phyloP scores from a whole-genome alignment of 2,797 vertebrate species.

The Sebastes umbrosus region DNA sequence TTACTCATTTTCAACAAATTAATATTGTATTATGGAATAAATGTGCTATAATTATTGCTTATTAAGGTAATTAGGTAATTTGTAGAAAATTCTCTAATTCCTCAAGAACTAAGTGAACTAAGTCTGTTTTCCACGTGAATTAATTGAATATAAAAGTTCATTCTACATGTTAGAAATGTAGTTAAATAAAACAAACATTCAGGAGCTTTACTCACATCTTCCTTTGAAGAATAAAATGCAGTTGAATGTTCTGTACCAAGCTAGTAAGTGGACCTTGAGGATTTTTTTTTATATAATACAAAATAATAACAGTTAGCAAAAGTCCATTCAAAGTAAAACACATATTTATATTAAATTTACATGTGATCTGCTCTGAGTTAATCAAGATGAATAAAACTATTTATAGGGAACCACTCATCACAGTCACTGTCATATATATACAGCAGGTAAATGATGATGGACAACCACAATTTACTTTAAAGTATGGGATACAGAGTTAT shows the following conservation, averaged over 20 bases:
- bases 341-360: background rate
- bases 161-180: background rate
- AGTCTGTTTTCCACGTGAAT: background rate
- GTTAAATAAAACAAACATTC: background rate
- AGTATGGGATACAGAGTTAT: background rate
- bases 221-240: background rate
- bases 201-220: too few relatives aligned
- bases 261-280: too few relatives aligned
- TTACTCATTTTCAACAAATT: background rate
- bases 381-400: background rate
- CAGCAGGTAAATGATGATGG: background rate
- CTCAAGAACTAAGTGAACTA: background rate
- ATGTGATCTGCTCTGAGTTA: background rate
- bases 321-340: background rate
- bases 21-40: background rate
- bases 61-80: background rate
- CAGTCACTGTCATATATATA: background rate
- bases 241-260: background rate
- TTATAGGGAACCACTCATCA: background rate
- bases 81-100: background rate
- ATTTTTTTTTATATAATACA: background rate
- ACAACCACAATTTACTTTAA: background rate
- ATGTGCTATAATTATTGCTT: background rate
- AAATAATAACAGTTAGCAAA: background rate
- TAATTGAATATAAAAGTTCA: background rate